Evolutionary conservation across 2,888 invertebrate species (phyloP).

Genomic region (Frankliniella fusca): DNA sequence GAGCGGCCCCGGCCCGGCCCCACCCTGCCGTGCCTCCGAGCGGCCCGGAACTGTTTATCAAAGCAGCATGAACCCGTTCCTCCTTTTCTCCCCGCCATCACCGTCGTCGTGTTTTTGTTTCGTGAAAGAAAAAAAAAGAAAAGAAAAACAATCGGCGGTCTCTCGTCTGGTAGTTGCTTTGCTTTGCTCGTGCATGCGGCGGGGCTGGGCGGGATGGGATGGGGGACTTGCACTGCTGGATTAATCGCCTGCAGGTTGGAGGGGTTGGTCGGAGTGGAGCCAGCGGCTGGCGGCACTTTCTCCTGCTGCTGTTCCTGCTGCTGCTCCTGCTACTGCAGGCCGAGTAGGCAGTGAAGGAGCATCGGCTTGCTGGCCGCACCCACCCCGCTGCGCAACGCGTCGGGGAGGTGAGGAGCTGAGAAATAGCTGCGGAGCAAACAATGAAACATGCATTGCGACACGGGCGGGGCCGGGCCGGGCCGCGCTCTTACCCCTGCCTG

Average conservation of each 20-base stretch:
- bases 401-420: conserved; percentile 17
- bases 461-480: background rate
- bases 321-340: background rate
- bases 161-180: too few species aligned
- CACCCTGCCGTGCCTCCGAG: background rate
- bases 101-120: too few species aligned
- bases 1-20: background rate
- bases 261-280: background rate
- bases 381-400: background rate
- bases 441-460: conserved; percentile 22
- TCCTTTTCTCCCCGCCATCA: too few species aligned
- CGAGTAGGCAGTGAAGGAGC: too few species aligned
- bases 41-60: background rate
- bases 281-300: too few species aligned
- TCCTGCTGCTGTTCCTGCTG: background rate
- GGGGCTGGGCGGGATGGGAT: background rate
- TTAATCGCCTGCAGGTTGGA: background rate
- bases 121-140: too few species aligned
- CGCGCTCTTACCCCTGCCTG: background rate
- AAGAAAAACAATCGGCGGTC: too few species aligned
- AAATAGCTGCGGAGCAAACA: conserved; percentile 11
- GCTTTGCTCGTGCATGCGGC: background rate
- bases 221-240: background rate
- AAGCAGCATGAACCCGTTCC: too few species aligned
- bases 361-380: too few species aligned